Conservation (phyloP, 37 sponge, comb jelly and placozoan genomes). For the Spongilla lacustris region DNA sequence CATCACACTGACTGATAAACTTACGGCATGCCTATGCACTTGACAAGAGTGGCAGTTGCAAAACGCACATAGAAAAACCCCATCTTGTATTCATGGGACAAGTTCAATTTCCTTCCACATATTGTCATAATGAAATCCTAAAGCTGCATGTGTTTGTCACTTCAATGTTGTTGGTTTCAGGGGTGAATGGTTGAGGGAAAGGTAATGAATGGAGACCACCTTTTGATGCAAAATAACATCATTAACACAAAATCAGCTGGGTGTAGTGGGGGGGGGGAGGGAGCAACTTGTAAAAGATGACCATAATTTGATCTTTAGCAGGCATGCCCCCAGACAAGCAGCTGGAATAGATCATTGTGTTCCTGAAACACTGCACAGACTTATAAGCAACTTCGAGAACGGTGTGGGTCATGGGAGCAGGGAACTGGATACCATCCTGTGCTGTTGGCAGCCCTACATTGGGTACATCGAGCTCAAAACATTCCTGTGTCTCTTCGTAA, state of each 20-base stretch:
- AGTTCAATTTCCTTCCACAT: background rate
- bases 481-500: too few relatives aligned
- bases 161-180: too few relatives aligned
- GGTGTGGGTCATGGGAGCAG: background rate
- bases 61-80: background rate
- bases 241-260: too few relatives aligned
- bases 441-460: background rate
- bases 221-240: too few relatives aligned
- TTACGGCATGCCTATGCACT: background rate
- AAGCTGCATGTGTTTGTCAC: background rate
- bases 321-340: conserved; percentile 57
- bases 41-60: background rate
- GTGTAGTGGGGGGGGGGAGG: background rate
- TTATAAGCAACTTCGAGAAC: conserved; percentile 34
- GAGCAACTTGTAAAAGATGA: background rate
- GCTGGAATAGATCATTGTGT: conserved; percentile 50
- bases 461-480: conserved; percentile 35
- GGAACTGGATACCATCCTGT: background rate
- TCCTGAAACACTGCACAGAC: conserved; percentile 31
- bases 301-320: background rate
- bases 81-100: background rate
- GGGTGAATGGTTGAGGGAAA: too few relatives aligned
- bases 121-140: background rate
- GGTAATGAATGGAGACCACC: too few relatives aligned
- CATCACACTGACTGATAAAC: background rate